Base-by-base conservation (phyloP, 2,797 vertebrate species). In the Etheostoma nigrum region DNA sequence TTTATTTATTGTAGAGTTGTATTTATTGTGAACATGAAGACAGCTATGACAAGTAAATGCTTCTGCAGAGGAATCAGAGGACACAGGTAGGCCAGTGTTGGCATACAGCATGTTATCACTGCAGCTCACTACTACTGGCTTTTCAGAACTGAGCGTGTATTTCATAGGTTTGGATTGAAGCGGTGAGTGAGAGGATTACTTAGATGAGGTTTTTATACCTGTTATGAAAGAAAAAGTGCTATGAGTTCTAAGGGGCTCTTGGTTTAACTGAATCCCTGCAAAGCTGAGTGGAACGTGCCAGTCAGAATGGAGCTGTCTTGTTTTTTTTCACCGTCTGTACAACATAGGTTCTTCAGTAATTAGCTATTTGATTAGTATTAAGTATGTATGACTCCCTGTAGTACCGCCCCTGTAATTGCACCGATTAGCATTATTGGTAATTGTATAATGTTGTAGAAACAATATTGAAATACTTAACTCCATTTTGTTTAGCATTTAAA, bases 381-480 rank as follows among this genome's bases (percentile, higher is more conserved):
- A 71, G 51, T 84, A 72, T 61, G 60, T 84, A 64, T 68, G 75
- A 76, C 72, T 90, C 80, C 75, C 80, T 61, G 80, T 78, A 48
- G 86, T 80, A 72, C 63, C n/a, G 44, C 79, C 78, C 57, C 61
- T 88, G 75, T 86, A 83, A 77, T 81, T 85, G 49, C 81, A 78
- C 66, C 62, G 67, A 81, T 75, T 88, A 87, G 51, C 62, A 68
- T 81, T 78, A 57, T 74, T 61, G 71, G 75, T 89, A 73, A 86
- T 59, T 88, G 78, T 93, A 83, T 67, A 70, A 78, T 78, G 84
- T 59, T 88, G 64, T 89, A 78, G 71, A 85, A 73, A 74, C 72
- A 62, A 63, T 73, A 65, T 58, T 66, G 13, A 74, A 79, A 85
- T 75, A 84, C 15, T 65, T 67, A 75, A 81, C 51, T 82, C 18